Evolutionary conservation across 2,797 vertebrate species (phyloP), one percentile per base, ranked within the genome.

Genomic region (Linurgus olivaceus): DNA sequence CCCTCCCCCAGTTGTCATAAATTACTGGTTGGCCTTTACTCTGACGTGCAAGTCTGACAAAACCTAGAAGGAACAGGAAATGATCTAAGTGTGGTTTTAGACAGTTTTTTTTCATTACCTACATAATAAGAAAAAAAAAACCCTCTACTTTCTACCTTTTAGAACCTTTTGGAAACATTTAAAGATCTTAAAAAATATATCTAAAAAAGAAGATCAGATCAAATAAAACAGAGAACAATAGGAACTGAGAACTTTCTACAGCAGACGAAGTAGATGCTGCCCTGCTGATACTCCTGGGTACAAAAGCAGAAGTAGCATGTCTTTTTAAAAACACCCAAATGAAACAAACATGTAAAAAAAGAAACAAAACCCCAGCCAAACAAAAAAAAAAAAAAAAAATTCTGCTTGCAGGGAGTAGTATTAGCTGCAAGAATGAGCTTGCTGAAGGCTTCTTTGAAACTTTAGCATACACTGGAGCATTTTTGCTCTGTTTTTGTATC

Each of bases 31-130:
- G 92, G 95, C 88, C 80, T 96, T 95, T 96, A 91, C 88, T 91
- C 88, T 95, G 94, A 96, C 52, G 44, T 75, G 80, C 66, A 72
- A 84, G 94, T 75, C 90, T 94, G 87, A 93, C 90, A 95, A 95
- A 95, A 96, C 96, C 96, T 96, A 93, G 96, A 96, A 95, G 93
- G 96, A 96, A 94, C 94, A 96, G 92, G 95, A 96, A 96, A 95
- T 96, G 92, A 95, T 77, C 83, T 96, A 91, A 95, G 90, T 96
- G 94, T 93, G 94, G 94, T 93, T 96, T 94, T 86, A 90, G 88
- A 44, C 72, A 62, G 52, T 75, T 89, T 89, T 71, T 94, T 94
- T 94, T 93, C 79, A 70, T 94, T 94, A 90, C 86, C 95, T 95
- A 86, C 88, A 86, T 84, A 88, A 83, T 54, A 86, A 91, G 50